A percentile compares a stretch with the other conserved stretches of the same genome.
These are phyloP conservation scores for Paramuricea clavata DNA, from an alignment of 92 coral and sea anemone genomes.

Conservation along the genomic window DNA sequence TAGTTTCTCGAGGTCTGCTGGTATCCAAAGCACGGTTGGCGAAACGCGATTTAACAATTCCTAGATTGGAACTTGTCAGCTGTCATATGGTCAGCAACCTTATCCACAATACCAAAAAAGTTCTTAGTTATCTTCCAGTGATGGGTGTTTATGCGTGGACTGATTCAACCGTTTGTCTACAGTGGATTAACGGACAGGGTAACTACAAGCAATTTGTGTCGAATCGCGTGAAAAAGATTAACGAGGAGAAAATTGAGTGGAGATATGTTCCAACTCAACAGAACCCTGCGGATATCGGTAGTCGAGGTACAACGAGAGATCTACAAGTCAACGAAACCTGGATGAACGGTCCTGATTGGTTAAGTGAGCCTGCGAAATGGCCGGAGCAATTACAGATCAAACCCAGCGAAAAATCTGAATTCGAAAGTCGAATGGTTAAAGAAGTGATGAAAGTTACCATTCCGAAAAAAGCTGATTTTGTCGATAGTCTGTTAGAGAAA, in stretches of 20 bases:
- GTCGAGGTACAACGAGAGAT: constrained; percentile 32
- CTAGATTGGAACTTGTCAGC: neutral
- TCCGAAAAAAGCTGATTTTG: neutral
- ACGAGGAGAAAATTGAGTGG: too few species aligned
- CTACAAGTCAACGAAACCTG: neutral
- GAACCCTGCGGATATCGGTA: constrained; percentile 42
- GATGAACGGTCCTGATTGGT: neutral
- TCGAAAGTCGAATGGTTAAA: neutral
- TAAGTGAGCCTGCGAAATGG: neutral
- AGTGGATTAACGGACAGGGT: constrained; percentile 36
- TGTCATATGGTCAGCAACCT: constrained; percentile 21
- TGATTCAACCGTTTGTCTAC: constrained; percentile 57
- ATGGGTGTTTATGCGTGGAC: constrained; percentile 41
- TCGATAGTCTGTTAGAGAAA: neutral
- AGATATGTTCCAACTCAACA: constrained; percentile 39
- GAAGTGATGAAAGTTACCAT: neutral
- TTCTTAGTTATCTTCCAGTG: constrained; percentile 1
- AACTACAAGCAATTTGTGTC: constrained; percentile 53
- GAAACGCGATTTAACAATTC: constrained; percentile 29
- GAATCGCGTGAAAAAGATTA: too few species aligned
- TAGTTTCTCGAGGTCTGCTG: constrained; percentile 25
- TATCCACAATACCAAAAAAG: neutral
- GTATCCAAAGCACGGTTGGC: constrained; percentile 44
- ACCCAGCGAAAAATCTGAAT: neutral
- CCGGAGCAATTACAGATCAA: neutral